phyloP scores from a whole-genome alignment of 1,140 invertebrate genomes.

The Drosophila ambigua region DNA sequence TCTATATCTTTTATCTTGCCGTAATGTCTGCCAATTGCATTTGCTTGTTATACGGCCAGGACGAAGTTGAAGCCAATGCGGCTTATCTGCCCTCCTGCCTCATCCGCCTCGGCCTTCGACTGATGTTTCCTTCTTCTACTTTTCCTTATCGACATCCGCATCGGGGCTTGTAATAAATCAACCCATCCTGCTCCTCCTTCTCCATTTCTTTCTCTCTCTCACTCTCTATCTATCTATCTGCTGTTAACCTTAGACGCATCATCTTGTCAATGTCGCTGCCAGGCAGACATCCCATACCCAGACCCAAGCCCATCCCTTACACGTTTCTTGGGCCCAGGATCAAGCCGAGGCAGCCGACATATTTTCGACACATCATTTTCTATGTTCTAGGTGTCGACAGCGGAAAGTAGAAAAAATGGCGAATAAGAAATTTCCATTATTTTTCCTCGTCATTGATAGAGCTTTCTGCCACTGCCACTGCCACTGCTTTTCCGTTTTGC shows the following conservation, averaged over 20 bases:
- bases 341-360: slow-evolving; percentile 25
- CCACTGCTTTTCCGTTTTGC: neutral
- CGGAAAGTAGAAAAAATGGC: neutral
- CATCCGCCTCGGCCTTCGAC: neutral
- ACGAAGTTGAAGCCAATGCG: slow-evolving; percentile 4
- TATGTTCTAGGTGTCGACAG: slow-evolving; percentile 60
- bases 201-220: slow-evolving; percentile 21
- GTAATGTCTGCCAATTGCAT: slow-evolving; percentile 75
- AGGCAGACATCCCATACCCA: slow-evolving; percentile 1
- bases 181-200: slow-evolving; percentile 39
- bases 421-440: slow-evolving; percentile 70
- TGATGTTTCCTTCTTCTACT: neutral
- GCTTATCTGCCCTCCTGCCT: slow-evolving; percentile 47
- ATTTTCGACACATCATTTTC: slow-evolving; percentile 77
- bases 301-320: no score
- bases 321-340: neutral
- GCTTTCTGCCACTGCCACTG: slow-evolving; percentile 3
- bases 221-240: slow-evolving; percentile 10
- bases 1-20: slow-evolving; percentile 45
- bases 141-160: slow-evolving; percentile 51
- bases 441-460: slow-evolving; percentile 56
- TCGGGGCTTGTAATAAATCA: slow-evolving; percentile 70
- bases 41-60: slow-evolving; percentile 37
- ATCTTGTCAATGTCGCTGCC: slow-evolving; percentile 68
- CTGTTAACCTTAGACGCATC: slow-evolving; percentile 59